These are phyloP conservation scores for Dolichopus griseipennis DNA, from an alignment of 2,888 invertebrate species.

Conservation along the genomic window DNA sequence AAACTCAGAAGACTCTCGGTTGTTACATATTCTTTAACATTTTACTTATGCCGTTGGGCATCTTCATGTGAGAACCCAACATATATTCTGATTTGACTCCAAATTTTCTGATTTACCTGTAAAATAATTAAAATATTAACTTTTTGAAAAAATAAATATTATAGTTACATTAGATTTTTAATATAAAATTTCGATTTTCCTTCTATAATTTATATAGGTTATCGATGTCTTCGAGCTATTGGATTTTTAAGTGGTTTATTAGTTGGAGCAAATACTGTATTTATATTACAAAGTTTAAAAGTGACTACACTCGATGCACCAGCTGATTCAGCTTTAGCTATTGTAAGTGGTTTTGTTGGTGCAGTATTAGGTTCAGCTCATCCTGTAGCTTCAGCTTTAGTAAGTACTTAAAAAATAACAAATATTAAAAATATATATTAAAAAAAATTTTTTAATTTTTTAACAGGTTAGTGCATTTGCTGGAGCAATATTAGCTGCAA, in stretches of 20 bases:
- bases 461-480: slow-evolving; percentile 32
- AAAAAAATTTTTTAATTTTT: background rate
- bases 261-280: slow-evolving; percentile 73
- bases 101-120: too few species aligned
- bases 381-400: slow-evolving; percentile 41
- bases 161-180: too few species aligned
- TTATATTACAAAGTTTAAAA: slow-evolving; percentile 71
- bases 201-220: slow-evolving; percentile 55
- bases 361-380: slow-evolving; percentile 43
- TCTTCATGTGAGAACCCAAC: too few species aligned
- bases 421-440: background rate
- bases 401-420: slow-evolving; percentile 26
- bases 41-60: too few species aligned
- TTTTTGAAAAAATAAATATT: too few species aligned
- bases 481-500: slow-evolving; percentile 39
- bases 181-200: too few species aligned
- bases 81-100: too few species aligned
- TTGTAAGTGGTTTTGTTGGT: slow-evolving; percentile 40
- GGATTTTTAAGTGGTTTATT: slow-evolving; percentile 84
- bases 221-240: slow-evolving; percentile 78
- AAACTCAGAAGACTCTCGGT: too few species aligned
- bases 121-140: too few species aligned
- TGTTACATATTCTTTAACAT: too few species aligned
- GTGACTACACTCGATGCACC: slow-evolving; percentile 61
- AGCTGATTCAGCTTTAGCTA: slow-evolving; percentile 41